phyloP scores from a whole-genome alignment of 2,888 invertebrate species.

The Drosophila subquinaria region DNA sequence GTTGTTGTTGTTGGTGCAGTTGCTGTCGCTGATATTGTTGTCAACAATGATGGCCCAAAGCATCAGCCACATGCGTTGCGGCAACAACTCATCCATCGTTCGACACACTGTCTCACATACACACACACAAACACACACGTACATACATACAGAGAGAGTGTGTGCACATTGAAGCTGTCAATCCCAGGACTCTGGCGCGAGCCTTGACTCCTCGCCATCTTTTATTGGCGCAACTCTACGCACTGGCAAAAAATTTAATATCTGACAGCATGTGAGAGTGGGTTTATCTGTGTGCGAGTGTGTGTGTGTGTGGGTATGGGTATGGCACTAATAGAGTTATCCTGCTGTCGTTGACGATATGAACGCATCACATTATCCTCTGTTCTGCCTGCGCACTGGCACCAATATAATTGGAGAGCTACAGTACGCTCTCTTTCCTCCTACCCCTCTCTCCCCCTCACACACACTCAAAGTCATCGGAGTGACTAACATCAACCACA shows the following conservation, averaged over 20 bases:
- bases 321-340: constrained; percentile 71
- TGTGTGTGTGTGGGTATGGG: constrained; percentile 24
- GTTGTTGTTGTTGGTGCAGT: constrained; percentile 48
- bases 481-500: constrained; percentile 4
- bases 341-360: constrained; percentile 57
- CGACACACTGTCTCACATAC: constrained; percentile 33
- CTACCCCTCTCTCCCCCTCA: background rate
- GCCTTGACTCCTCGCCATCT: constrained; percentile 50
- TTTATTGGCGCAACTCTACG: constrained; percentile 61
- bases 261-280: constrained; percentile 46
- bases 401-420: constrained; percentile 63
- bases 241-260: constrained; percentile 64
- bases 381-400: constrained; percentile 45
- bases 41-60: constrained; percentile 76
- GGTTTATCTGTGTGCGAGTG: constrained; percentile 6
- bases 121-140: constrained; percentile 16
- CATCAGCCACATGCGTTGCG: constrained; percentile 79
- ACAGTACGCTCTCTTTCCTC: constrained; percentile 19
- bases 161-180: constrained; percentile 61
- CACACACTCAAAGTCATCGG: background rate
- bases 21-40: constrained; percentile 74
- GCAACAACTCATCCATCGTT: constrained; percentile 73
- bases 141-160: constrained; percentile 12
- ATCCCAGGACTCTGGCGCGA: constrained; percentile 45
- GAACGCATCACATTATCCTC: constrained; percentile 70